Conservation (phyloP, 2,113 vertebrate species). For the Tetrax tetrax region DNA sequence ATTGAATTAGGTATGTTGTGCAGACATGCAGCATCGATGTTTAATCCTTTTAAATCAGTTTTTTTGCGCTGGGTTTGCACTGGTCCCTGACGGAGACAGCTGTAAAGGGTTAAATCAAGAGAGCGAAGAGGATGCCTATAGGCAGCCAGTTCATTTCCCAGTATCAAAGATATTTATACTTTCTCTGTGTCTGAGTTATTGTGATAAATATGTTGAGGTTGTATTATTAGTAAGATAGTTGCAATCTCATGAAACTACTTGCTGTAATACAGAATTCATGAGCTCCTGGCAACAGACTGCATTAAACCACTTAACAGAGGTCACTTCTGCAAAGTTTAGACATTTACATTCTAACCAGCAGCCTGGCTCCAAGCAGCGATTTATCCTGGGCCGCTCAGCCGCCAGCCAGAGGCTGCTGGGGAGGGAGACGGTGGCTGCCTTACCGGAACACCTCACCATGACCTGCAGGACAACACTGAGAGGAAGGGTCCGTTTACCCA, state of each 20-base stretch:
- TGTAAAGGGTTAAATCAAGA: slow-evolving; percentile 62
- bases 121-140: slow-evolving; percentile 39
- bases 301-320: slow-evolving; percentile 73
- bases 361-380: slow-evolving; percentile 21
- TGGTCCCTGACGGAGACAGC: not conserved
- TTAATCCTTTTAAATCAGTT: not conserved
- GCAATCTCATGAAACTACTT: slow-evolving; percentile 71
- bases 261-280: slow-evolving; percentile 77
- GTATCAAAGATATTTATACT: slow-evolving; percentile 67
- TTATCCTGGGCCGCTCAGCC: not conserved
- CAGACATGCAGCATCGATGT: not conserved
- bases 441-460: not conserved
- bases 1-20: not conserved
- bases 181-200: slow-evolving; percentile 68
- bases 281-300: slow-evolving; percentile 67
- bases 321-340: slow-evolving; percentile 65
- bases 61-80: not conserved
- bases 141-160: slow-evolving; percentile 61
- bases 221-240: slow-evolving; percentile 77
- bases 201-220: slow-evolving; percentile 74
- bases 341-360: slow-evolving; percentile 68
- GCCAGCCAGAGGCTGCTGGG: not conserved
- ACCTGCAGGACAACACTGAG: not conserved
- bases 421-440: not conserved
- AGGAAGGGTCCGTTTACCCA: not conserved